Evolutionary conservation across 1,140 invertebrate genomes (phyloP).

Genomic region (Macrostomum lignano): DNA sequence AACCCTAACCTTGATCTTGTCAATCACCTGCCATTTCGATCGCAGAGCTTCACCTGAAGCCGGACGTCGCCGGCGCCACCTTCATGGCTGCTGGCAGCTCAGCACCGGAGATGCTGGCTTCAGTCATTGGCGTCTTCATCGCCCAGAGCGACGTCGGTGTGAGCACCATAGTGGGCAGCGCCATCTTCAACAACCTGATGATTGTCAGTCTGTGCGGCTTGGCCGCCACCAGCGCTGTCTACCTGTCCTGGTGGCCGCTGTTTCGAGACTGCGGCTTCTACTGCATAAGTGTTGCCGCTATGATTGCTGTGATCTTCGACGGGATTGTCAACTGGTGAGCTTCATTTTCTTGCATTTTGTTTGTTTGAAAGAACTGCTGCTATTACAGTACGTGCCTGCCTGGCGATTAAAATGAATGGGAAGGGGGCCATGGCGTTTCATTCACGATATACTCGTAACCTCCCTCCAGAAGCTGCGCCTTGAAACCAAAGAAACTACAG

Average conservation of each 20-base stretch:
- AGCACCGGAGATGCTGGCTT: slow-evolving; percentile 61
- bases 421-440: too few species aligned
- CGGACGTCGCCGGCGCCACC: slow-evolving; percentile 56
- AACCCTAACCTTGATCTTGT: too few species aligned
- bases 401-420: too few species aligned
- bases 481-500: too few species aligned
- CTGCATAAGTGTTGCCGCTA: slow-evolving; percentile 53
- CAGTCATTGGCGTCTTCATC: slow-evolving; percentile 41
- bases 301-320: slow-evolving; percentile 39
- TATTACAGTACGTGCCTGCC: too few species aligned
- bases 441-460: too few species aligned
- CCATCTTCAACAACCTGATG: slow-evolving; percentile 23
- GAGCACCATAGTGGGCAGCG: slow-evolving; percentile 16
- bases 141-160: background rate
- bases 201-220: slow-evolving; percentile 21
- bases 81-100: slow-evolving; percentile 67
- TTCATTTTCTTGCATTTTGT: background rate
- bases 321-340: slow-evolving; percentile 22
- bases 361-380: too few species aligned
- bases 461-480: too few species aligned
- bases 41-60: background rate
- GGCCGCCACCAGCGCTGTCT: slow-evolving; percentile 14
- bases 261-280: slow-evolving; percentile 85
- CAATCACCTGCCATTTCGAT: slow-evolving; percentile 11
- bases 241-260: slow-evolving; percentile 38